Evolutionary conservation across 1,140 invertebrate genomes (phyloP).

Genomic region (Orchesella cincta): DNA sequence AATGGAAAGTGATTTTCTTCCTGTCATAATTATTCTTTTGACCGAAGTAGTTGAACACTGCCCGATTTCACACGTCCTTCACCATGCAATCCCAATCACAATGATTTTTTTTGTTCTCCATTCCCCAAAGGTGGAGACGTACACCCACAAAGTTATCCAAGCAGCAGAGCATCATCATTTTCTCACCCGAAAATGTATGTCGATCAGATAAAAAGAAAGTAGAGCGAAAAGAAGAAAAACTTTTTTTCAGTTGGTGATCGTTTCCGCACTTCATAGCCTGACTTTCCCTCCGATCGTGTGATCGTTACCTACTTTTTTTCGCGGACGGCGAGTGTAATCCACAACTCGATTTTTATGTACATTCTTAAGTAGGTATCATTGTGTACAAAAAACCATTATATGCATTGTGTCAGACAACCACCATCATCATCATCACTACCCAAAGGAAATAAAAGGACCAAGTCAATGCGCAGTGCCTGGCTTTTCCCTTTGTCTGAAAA

Average conservation of each 20-base stretch:
- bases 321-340: not conserved
- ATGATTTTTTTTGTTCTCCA: too few species aligned
- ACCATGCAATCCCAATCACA: not conserved
- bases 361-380: not conserved
- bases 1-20: too few species aligned
- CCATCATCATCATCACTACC: not conserved
- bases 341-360: slow-evolving; percentile 11
- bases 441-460: too few species aligned
- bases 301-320: not conserved
- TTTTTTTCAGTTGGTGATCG: not conserved
- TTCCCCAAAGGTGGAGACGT: too few species aligned
- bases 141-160: not conserved
- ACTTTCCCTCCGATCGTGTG: not conserved
- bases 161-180: not conserved
- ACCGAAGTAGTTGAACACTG: not conserved
- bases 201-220: slow-evolving; percentile 12
- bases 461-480: too few species aligned
- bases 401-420: not conserved
- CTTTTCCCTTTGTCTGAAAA: not conserved
- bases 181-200: slow-evolving; percentile 6
- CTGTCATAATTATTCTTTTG: not conserved
- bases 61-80: not conserved
- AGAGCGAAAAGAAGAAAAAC: not conserved
- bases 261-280: slow-evolving; percentile 1
- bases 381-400: not conserved